A percentile compares a stretch with the other conserved stretches of the same genome.
phyloP scores from a whole-genome alignment of 2,113 vertebrate species.

The Mastomys natalensis region DNA sequence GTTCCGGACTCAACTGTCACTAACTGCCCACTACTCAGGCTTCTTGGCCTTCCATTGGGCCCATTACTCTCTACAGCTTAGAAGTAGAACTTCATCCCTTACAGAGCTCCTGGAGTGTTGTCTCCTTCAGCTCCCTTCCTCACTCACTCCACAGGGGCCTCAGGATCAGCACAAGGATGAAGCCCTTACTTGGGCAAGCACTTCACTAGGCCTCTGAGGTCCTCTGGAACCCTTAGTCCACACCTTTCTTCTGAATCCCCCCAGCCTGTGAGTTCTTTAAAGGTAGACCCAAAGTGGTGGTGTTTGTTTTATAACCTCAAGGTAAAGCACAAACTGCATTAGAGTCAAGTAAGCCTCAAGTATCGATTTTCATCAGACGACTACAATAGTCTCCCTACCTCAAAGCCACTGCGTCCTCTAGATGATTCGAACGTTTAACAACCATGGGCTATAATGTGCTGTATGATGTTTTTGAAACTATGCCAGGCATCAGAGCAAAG shows the following conservation, averaged over 20 bases:
- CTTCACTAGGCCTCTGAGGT: rapidly evolving
- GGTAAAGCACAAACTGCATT: background rate
- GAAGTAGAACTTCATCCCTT: background rate
- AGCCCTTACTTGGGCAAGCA: rapidly evolving
- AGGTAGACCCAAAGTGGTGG: background rate
- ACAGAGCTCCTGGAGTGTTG: rapidly evolving
- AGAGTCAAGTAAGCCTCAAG: background rate
- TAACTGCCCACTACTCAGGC: background rate
- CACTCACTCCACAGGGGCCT: background rate
- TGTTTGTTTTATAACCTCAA: rapidly evolving
- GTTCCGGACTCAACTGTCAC: constrained; percentile 30
- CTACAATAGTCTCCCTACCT: no score
- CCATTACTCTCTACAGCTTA: background rate
- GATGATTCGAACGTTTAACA: background rate
- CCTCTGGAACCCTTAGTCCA: background rate
- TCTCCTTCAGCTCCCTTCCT: background rate
- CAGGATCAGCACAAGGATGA: rapidly evolving
- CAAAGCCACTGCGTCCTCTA: rapidly evolving
- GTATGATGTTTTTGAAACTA: background rate
- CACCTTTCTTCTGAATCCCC: background rate
- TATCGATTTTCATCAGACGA: background rate
- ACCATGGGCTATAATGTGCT: rapidly evolving
- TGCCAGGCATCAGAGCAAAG: background rate
- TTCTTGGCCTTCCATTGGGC: constrained; percentile 39
- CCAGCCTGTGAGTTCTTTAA: background rate